A percentile compares a stretch with the other conserved stretches of the same genome.
Conservation (phyloP, 2,888 invertebrate species). For the Dascillus cervinus region DNA sequence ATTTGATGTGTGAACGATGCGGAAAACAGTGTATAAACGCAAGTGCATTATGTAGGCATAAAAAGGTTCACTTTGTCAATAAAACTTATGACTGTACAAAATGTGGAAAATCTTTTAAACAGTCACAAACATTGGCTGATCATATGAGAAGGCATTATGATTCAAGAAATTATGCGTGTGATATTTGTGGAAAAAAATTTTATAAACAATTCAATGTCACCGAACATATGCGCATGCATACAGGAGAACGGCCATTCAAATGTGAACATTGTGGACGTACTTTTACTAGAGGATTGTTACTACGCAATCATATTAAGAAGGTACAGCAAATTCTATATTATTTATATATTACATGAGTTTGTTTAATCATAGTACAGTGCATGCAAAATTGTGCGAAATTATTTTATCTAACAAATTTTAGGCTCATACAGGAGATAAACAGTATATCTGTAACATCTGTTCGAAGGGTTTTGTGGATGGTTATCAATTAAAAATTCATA, state of each 20-base stretch:
- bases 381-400: too few species aligned
- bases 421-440: too few species aligned
- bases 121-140: conserved; percentile 21
- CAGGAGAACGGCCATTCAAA: conserved; percentile 46
- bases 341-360: too few species aligned
- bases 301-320: conserved; percentile 21
- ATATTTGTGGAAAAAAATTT: conserved; percentile 22
- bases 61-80: conserved; percentile 19
- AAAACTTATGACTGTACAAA: conserved; percentile 21
- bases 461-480: too few species aligned
- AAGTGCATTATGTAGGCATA: conserved; percentile 20
- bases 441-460: too few species aligned
- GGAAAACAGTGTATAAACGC: conserved; percentile 19
- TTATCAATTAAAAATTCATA: too few species aligned
- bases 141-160: conserved; percentile 25
- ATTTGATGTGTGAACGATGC: conserved; percentile 17
- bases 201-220: conserved; percentile 22
- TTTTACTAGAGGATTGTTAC: conserved; percentile 22
- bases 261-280: conserved; percentile 34
- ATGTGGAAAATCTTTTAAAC: conserved; percentile 24
- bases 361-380: too few species aligned
- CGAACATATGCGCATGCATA: conserved; percentile 27
- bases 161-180: conserved; percentile 22
- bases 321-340: too few species aligned
- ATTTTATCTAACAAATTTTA: too few species aligned